Conservation (phyloP, 2,797 vertebrate genomes). For the Rhabdomys pumilio region DNA sequence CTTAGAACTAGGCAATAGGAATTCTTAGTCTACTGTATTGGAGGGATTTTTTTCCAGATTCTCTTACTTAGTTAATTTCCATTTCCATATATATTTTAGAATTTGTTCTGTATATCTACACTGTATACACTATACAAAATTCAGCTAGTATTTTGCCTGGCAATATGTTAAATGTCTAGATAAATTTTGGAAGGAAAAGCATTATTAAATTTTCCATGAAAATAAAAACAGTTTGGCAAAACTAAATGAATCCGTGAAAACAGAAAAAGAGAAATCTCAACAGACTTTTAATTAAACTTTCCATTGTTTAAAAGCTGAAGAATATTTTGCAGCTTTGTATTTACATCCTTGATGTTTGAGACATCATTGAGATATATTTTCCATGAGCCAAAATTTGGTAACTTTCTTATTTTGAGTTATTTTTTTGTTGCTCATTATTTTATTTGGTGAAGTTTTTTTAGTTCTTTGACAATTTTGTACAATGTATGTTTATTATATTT, state of each 20-base stretch:
- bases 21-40: neutral
- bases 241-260: neutral
- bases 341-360: neutral
- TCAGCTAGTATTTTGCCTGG: neutral
- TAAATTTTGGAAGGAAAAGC: neutral
- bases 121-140: neutral
- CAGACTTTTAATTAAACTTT: neutral
- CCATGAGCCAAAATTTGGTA: neutral
- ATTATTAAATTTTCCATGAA: neutral
- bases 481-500: neutral
- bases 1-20: neutral
- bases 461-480: neutral
- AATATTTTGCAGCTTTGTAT: neutral
- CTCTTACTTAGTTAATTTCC: neutral
- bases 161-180: neutral
- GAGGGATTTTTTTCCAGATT: neutral
- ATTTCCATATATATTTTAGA: neutral
- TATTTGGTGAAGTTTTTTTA: neutral
- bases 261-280: neutral
- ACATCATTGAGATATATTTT: neutral
- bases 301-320: neutral
- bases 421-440: neutral
- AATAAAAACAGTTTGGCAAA: neutral
- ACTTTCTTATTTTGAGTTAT: neutral
- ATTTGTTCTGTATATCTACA: neutral